These are phyloP conservation scores for Drosophila quasianomalipes DNA, from an alignment of 2,888 invertebrate genomes.

Conservation along the genomic window DNA sequence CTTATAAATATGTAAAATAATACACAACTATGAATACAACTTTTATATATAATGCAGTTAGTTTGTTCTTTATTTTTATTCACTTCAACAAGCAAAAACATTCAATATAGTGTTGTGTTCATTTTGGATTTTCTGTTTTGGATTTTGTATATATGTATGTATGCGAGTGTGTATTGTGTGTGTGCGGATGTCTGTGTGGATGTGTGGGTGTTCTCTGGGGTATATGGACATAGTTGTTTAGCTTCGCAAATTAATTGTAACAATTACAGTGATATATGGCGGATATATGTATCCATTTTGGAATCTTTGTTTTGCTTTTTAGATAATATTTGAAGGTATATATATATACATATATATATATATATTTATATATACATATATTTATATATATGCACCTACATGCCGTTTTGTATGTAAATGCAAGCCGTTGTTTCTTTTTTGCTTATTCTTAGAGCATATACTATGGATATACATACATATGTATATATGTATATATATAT, in stretches of 20 bases:
- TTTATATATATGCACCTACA: slow-evolving; percentile 16
- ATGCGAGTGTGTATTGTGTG: slow-evolving; percentile 16
- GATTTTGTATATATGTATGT: slow-evolving; percentile 38
- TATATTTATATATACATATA: background rate
- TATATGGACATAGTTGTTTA: slow-evolving; percentile 65
- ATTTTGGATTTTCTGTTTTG: slow-evolving; percentile 19
- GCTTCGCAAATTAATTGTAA: slow-evolving; percentile 76
- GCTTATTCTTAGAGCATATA: slow-evolving; percentile 38
- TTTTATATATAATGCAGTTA: slow-evolving; percentile 20
- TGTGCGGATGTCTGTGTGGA: background rate
- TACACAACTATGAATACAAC: slow-evolving; percentile 2
- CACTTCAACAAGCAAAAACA: slow-evolving; percentile 82
- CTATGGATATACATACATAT: slow-evolving; percentile 33
- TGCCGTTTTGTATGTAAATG: slow-evolving; percentile 47
- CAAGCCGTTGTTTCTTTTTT: slow-evolving; percentile 41
- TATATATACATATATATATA: slow-evolving; percentile 15
- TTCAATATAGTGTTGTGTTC: slow-evolving; percentile 76
- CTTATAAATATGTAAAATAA: slow-evolving; percentile 1
- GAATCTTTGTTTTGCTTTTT: slow-evolving; percentile 40
- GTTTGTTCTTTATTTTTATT: slow-evolving; percentile 69
- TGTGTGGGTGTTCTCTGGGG: slow-evolving; percentile 28
- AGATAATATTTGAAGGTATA: slow-evolving; percentile 32
- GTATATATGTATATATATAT: slow-evolving; percentile 24
- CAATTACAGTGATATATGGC: slow-evolving; percentile 66
- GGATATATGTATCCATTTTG: slow-evolving; percentile 33